Base-by-base conservation (phyloP, 2,113 vertebrate species). In the Ploceus nigricollis region DNA sequence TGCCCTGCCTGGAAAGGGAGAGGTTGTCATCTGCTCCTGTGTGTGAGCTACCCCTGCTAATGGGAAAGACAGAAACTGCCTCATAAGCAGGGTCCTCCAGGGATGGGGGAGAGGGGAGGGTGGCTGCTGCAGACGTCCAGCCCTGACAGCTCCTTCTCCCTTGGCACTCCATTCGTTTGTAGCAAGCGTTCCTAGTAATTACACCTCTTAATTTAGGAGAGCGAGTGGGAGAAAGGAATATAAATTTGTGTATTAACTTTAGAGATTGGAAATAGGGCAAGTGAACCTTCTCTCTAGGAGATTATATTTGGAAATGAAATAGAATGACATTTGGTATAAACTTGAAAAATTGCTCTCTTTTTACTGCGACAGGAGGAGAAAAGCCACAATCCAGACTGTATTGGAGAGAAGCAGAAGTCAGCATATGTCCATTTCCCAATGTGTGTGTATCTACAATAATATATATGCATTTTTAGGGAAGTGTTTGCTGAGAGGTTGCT, bases 201-300 rank as follows among this genome's bases (percentile, higher is more conserved):
- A 94, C 57, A 64, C 92, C 97, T 97, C 95, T 96, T 97, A 95
- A 96, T 97, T 97, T 96, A 96, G 94, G 96, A 96, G 94, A 94
- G 84, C 54, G 87, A 96, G 97, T 96, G 93, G 90, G 94, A 97
- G 97, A 94, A 96, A 97, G 90, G 97, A 97, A 97, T 97, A 94
- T 94, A 95, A 97, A 96, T 97, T 92, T 97, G 96, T 95, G 50
- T 96, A 96, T 97, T 97, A 95, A 91, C 97, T 96, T 97, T 70
- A 79, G 97, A 96, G 97, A 96, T 90, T 96, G 97, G 93, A 91
- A 97, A 77, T 84, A 96, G 93, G 90, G 95, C 94, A 87, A 88
- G 82, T 31, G 16, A 94, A 79, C 94, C 81, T 95, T 97, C 95
- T 97, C 86, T 97, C 96, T 60, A 22, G 58, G 92, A 97, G 96